Evolutionary conservation across 2,113 vertebrate genomes (phyloP).

Genomic region (Varanus komodoensis): DNA sequence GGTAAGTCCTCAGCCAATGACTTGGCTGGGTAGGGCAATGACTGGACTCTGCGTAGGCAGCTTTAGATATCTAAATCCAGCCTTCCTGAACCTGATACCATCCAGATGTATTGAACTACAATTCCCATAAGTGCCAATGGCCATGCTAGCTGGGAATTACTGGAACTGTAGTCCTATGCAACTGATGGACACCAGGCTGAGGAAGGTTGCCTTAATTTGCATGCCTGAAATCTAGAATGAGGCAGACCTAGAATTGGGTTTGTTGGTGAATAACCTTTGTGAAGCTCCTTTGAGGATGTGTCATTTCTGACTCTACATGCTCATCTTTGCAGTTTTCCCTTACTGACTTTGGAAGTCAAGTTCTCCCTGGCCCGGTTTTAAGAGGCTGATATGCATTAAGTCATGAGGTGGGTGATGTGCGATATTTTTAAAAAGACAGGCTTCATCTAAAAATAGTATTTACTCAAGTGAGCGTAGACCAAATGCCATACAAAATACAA

Average conservation of each 20-base stretch:
- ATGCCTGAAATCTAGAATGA: background rate
- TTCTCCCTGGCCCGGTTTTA: slow-evolving; percentile 34
- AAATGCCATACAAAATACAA: slow-evolving; percentile 47
- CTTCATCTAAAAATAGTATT: slow-evolving; percentile 23
- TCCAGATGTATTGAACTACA: background rate
- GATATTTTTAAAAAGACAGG: slow-evolving; percentile 6
- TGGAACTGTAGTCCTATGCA: background rate
- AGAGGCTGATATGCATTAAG: background rate
- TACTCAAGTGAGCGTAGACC: slow-evolving; percentile 4
- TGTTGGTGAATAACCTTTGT: background rate
- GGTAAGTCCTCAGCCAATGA: background rate
- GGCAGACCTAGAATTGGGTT: background rate
- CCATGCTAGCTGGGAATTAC: background rate
- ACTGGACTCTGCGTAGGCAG: background rate
- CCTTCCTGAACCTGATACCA: too few relatives aligned
- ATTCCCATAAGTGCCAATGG: background rate
- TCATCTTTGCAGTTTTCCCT: slow-evolving; percentile 13
- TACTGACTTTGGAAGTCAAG: slow-evolving; percentile 52
- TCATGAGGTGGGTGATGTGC: too few relatives aligned
- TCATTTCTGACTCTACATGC: background rate
- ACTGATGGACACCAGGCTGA: too few relatives aligned
- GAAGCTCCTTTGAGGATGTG: background rate
- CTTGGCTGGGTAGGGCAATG: too few relatives aligned
- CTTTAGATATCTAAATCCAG: too few relatives aligned
- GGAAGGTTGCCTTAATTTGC: background rate